Base-by-base conservation (phyloP, 2,113 vertebrate species). In the Eulacestoma nigropectus region DNA sequence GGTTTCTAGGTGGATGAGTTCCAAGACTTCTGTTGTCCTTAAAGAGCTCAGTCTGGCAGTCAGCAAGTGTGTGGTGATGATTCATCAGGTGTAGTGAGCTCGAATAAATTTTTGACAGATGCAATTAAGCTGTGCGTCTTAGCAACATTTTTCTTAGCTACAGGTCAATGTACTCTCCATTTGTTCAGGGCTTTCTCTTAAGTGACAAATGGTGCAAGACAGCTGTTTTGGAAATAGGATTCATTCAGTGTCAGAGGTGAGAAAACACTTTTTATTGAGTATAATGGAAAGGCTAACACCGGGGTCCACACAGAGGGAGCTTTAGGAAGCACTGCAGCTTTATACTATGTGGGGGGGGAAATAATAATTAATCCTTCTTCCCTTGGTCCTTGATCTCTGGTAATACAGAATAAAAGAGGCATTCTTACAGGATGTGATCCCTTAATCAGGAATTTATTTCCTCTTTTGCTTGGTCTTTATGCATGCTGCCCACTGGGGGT, bases 61-160 rank as follows among this genome's bases (percentile, higher is more conserved):
- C 74, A 57, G 72, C 60, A 89, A 57, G 50, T 22, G 76, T 77
- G 81, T 82, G 72, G 65, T 50, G 81, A 76, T 90, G 92, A 91
- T 96, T 93, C 95, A 90, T 94, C 93, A 93, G 87, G 82, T 91
- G 63, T 70, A 77, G 91, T 88, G 60, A 93, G 84, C 90, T 47
- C 13, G 2, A 86, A 84, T 65, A 73, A 47, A 32, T 77, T 95
- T 96, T 87, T 96, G 95, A 97, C 93, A 93, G 91, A 77, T 83
- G 87, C 90, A 96, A 90, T 96, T 96, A 96, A 85, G 87, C 82
- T 69, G 50, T 94, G 82, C 1, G 13, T 87, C 82, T 91, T 85
- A 70, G 93, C 78, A 96, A 63, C 82, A 63, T 90, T 96, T 97
- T 94, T 95, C 95, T 96, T 94, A 88, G 87, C 75, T 74, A 70